Evolutionary conservation across 1,140 invertebrate species (phyloP).

Genomic region (Aporrectodea caliginosa): DNA sequence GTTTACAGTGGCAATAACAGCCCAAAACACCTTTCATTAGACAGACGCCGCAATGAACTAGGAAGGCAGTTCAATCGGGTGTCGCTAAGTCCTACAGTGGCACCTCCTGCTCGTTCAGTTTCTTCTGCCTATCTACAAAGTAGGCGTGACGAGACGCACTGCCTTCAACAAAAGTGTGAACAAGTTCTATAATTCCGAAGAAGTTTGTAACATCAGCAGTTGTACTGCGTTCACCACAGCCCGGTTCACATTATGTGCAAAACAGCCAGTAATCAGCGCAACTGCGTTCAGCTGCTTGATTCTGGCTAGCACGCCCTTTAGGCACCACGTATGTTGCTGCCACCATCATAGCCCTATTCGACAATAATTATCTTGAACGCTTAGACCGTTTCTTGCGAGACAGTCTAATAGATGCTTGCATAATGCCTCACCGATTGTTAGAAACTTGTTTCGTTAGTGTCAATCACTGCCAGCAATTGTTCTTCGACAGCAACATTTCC

Average conservation of each 20-base stretch:
- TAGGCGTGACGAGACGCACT: background rate
- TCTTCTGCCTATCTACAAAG: background rate
- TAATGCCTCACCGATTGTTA: background rate
- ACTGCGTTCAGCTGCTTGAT: background rate
- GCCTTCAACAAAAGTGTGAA: background rate
- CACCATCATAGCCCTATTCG: background rate
- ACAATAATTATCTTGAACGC: background rate
- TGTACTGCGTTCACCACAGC: background rate
- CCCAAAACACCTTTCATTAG: background rate
- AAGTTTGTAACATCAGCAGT: background rate
- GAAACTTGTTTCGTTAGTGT: too few relatives aligned
- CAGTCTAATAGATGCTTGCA: background rate
- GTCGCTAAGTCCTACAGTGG: background rate
- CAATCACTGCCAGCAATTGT: background rate
- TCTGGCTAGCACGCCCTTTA: background rate
- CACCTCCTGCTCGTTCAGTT: background rate
- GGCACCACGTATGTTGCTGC: background rate
- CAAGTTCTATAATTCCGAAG: background rate
- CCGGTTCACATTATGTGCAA: background rate
- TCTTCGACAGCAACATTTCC: background rate
- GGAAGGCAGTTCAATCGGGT: background rate
- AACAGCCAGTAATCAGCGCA: background rate
- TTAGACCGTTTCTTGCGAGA: background rate
- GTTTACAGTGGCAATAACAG: background rate
- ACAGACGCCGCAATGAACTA: background rate